These are phyloP conservation scores for Pleuronectes platessa DNA, from an alignment of 2,113 vertebrate genomes.

Conservation along the genomic window DNA sequence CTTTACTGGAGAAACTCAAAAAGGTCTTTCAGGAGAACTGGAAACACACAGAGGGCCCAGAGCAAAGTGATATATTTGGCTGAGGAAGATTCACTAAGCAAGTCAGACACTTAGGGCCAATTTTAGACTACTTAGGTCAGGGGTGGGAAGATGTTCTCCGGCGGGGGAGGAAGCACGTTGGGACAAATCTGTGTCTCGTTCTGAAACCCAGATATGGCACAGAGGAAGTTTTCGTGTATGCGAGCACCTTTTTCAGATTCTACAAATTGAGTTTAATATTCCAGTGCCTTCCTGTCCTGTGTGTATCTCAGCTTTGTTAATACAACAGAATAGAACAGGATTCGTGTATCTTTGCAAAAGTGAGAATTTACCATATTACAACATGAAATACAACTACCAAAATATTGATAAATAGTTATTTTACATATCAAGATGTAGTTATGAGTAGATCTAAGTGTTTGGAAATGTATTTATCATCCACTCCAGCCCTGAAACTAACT, in stretches of 20 bases:
- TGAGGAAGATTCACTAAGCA: conserved; percentile 36
- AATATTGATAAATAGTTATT: too few relatives aligned
- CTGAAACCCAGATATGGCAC: background rate
- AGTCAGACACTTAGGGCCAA: conserved; percentile 27
- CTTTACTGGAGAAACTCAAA: conserved; percentile 31
- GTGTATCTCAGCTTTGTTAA: background rate
- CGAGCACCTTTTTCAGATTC: background rate
- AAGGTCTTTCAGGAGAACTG: conserved; percentile 41
- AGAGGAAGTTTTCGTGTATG: background rate
- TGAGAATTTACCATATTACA: background rate
- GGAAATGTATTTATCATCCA: background rate
- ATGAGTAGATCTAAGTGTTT: background rate
- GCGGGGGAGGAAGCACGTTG: conserved; percentile 1
- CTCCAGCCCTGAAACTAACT: background rate
- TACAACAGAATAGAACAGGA: too few relatives aligned
- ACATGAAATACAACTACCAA: too few relatives aligned
- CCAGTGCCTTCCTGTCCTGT: background rate
- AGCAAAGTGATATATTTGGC: conserved; percentile 37
- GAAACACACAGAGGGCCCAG: conserved; percentile 13
- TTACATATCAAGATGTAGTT: background rate
- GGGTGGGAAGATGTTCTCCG: conserved; percentile 8
- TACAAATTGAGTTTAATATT: conserved; percentile 15
- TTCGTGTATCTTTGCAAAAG: too few relatives aligned
- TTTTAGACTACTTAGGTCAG: conserved; percentile 13
- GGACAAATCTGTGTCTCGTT: background rate